Evolutionary conservation across 1,140 invertebrate species (phyloP), one percentile per base, ranked within the genome.

Genomic region (Palaemon carinicauda): DNA sequence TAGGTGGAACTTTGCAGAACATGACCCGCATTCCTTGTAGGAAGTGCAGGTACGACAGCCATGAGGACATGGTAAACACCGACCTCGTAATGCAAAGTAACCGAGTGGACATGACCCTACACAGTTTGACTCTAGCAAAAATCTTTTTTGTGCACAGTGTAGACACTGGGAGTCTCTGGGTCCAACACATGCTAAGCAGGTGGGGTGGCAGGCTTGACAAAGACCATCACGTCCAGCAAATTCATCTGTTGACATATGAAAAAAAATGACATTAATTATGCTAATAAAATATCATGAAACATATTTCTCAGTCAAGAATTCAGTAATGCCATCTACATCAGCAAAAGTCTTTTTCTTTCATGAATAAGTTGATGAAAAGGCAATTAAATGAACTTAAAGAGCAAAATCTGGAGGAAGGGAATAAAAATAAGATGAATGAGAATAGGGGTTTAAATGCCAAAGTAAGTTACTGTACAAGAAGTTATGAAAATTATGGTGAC

Each of bases 11-110:
- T 94, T 94, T 53, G 94, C 93, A 19, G 93, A 93, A 90, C 96
- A 97, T 3, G 94, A 92, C 1, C 95, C 96, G 90, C 96, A 97
- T 27, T 77, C 74, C 89, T 96, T 96, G 56, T 94, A 79, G 2
- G 84, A 86, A 27, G 84, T 69, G 12, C 84, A 86, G 24, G 84
- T 53, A 12, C 50, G 56, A 56, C 84, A 86, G 29, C 75, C 84
- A 29, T 79, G 84, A 27, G 60, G 60, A 29, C 84, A 86, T 0
- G 77, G 75, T 31, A 86, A 71, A 41, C 84, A 86, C 4, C 65
- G 65, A n/a, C 84, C 84, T 31, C 65, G 77, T 15, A 31, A 15
- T 5, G 56, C 77, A 80, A 52, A 86, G 21, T 73, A 33, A n/a
- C 78, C 78, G 17, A 24, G 15, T 10, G 75, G 75, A 73, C 84